Conservation (phyloP, 2,888 invertebrate genomes). For the Nebria salina region DNA sequence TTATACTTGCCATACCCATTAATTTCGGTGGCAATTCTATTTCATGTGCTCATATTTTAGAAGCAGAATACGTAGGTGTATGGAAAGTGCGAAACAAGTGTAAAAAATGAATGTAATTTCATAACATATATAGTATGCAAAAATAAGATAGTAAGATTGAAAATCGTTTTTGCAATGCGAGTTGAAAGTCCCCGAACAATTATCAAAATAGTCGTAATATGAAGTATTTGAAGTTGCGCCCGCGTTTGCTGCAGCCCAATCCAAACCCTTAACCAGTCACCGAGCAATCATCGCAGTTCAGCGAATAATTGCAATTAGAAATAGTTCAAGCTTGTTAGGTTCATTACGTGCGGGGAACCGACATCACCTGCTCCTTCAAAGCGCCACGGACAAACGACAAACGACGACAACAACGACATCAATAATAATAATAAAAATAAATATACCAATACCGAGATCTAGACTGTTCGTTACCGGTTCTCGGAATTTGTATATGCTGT, state of each 20-base stretch:
- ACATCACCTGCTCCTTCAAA: constrained; percentile 16
- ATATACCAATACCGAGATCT: constrained; percentile 3
- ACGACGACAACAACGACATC: constrained; percentile 5
- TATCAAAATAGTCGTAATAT: background rate
- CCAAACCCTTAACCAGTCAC: background rate
- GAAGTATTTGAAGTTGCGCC: background rate
- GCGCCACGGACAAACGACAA: constrained; percentile 6
- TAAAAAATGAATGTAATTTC: too few relatives aligned
- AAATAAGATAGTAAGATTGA: too few relatives aligned
- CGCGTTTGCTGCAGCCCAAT: background rate
- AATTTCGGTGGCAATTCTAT: too few relatives aligned
- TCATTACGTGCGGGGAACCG: constrained; percentile 20
- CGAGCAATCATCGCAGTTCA: background rate
- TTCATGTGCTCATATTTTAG: too few relatives aligned
- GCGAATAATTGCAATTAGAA: constrained; percentile 36
- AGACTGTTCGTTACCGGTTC: background rate
- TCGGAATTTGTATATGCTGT: background rate
- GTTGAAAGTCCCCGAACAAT: background rate
- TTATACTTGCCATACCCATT: background rate
- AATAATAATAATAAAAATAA: constrained; percentile 7
- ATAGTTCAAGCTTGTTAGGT: constrained; percentile 35
- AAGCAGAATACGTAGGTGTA: too few relatives aligned
- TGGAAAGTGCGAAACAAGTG: too few relatives aligned
- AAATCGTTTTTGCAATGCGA: too few relatives aligned
- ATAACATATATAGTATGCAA: too few relatives aligned